Base-by-base conservation (phyloP, 2,888 invertebrate genomes). In the Patella ulyssiponensis region DNA sequence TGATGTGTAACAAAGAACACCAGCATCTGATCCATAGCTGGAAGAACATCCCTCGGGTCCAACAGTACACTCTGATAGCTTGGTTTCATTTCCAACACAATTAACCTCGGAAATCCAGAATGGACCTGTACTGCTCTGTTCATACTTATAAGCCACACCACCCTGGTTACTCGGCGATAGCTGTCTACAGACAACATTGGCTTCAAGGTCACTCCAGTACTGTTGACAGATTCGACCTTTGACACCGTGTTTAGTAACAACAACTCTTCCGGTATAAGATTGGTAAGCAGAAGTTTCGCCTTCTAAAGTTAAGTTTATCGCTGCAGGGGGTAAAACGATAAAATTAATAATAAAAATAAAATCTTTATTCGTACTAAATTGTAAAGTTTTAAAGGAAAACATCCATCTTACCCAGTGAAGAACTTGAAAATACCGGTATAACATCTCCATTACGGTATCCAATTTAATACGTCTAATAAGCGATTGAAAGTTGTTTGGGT, bases 211-310 rank as follows among this genome's bases (percentile, higher is more conserved):
- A 7, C 52, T 44, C 54, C 73, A 74, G 2, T 71, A 69, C 27
- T 58, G 33, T n/a, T 33, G 33, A 44, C 77, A 77, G 17, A 77
- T 51, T 27, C 56, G 70, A 12, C 64, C 95, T 94, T 94, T 95
- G 79, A 93, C 93, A 2, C 94, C 95, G 80, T 91, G 90, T 94
- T 95, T 93, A 91, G 94, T 94, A 3, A 95, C 94, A 92, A 95
- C 94, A 7, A 95, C 91, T 51, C 86, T 83, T 3, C 88, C 88
- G n/a, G 86, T 82, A 70, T 83, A 81, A 75, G 82, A 83, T 11
- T 77, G 77, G 56, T 79, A 76, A 0, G 78, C 77, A 1, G 75
- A 73, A 15, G 81, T 78, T 4, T 84, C 84, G 17, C 82, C 84
- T 71, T 83, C 82, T 11, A 86, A 77, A 44, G 80, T 79, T 64